These are phyloP conservation scores for Cantharis rufa DNA, from an alignment of 2,888 invertebrate genomes.

Conservation along the genomic window DNA sequence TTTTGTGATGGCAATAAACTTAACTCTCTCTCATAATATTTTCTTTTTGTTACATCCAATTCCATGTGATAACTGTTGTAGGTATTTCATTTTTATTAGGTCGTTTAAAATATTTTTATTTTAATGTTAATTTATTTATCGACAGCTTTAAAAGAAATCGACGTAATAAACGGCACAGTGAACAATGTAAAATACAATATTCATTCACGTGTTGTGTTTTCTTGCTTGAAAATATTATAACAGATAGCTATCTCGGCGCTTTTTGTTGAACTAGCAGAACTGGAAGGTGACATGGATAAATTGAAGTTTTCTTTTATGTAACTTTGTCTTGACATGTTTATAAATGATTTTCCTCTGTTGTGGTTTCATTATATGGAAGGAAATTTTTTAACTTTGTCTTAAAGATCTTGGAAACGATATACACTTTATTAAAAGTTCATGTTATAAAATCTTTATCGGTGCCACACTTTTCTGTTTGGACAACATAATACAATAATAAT, in stretches of 20 bases:
- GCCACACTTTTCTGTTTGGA: not conserved
- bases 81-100: not conserved
- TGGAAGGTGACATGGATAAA: not conserved
- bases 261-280: not conserved
- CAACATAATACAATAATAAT: too few relatives aligned
- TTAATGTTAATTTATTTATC: not conserved
- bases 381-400: not conserved
- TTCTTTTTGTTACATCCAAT: not conserved
- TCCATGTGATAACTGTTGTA: not conserved
- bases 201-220: not conserved
- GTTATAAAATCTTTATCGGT: not conserved
- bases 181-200: not conserved
- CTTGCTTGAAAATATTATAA: not conserved
- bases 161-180: not conserved
- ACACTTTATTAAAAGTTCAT: not conserved
- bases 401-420: not conserved
- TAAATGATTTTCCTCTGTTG: not conserved
- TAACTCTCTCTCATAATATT: not conserved
- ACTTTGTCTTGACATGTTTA: slow-evolving; percentile 1
- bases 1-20: not conserved
- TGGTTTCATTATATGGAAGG: not conserved
- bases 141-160: not conserved
- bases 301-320: not conserved
- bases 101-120: not conserved
- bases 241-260: not conserved